Base-by-base conservation (phyloP, 2,113 vertebrate species). In the Salvelinus fontinalis region DNA sequence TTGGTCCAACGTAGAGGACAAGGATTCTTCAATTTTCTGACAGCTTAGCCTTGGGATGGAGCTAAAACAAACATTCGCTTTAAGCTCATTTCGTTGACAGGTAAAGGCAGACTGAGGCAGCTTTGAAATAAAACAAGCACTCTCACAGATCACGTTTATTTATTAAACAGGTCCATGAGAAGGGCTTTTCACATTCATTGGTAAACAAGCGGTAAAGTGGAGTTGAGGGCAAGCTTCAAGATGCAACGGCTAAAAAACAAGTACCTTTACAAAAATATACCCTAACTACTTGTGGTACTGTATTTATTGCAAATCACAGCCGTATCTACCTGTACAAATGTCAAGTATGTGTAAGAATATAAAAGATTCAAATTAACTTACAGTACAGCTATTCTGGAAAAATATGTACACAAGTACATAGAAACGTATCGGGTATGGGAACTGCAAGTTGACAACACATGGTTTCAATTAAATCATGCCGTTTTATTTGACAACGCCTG, bases 101-200 rank as follows among this genome's bases (percentile, higher is more conserved):
- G 29, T 29, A 34, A 68, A 31, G 29, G 6, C 29, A 34, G 31
- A 31, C 29, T 34, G 24, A n/a, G 16, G 67, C 18, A 49, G 68
- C 34, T 48, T 49, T 70, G 9, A 24, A 72, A 72, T 54, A 9
- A 75, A 86, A 79, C 31, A 49, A 73, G 24, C 51, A 18, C 44
- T 78, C 76, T 76, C 75, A 44, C 57, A 76, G 79, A 81, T 79
- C 81, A 44, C 79, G 5, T 90, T 92, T 91, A 91, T 89, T 92
- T 85, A 87, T 72, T 87, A 91, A 91, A 91, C 74, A 83, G 72
- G 86, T 89, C 86, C 80, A 89, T 88, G 76, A 86, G 84, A 34
- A 69, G 74, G 64, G 83, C 70, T 79, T 69, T 92, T 92, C 91
- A 92, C 91, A 92, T 90, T 92, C 91, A 91, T 92, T 92, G 91